Evolutionary conservation across 2,888 invertebrate genomes (phyloP).

Genomic region (Leucophenga maculata): DNA sequence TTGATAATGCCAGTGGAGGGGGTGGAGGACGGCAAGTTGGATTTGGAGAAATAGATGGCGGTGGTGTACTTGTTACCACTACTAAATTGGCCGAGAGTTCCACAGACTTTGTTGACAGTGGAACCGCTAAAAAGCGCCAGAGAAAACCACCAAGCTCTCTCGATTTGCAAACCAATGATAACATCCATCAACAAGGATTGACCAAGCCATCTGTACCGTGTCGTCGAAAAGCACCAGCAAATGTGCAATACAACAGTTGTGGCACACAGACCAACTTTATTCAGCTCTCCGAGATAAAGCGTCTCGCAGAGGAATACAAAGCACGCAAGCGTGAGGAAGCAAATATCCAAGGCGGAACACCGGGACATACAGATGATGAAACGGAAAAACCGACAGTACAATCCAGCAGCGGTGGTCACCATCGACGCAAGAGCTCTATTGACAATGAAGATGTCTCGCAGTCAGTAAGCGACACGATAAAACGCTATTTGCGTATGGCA

Average conservation of each 20-base stretch:
- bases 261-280: conserved; percentile 69
- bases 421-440: conserved; percentile 82
- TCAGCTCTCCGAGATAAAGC: conserved; percentile 62
- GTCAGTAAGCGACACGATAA: conserved; percentile 89
- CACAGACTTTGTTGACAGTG: not conserved
- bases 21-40: too few species aligned
- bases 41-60: not conserved
- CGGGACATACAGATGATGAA: conserved; percentile 59
- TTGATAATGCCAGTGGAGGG: conserved; percentile 29
- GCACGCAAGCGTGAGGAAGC: conserved; percentile 48
- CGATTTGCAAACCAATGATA: conserved; percentile 28
- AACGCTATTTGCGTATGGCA: conserved; percentile 88
- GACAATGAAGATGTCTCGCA: conserved; percentile 90
- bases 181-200: conserved; percentile 23
- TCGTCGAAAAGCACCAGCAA: not conserved
- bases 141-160: conserved; percentile 49
- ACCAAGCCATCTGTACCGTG: not conserved
- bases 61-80: not conserved
- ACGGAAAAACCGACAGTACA: conserved; percentile 44
- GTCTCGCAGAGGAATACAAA: conserved; percentile 63
- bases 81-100: not conserved
- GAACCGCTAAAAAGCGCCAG: conserved; percentile 33
- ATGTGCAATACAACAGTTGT: conserved; percentile 41
- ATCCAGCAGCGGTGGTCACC: conserved; percentile 42
- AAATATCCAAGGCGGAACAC: conserved; percentile 14